Conservation (phyloP, 1,140 invertebrate species). For the Choristoneura fumiferana region DNA sequence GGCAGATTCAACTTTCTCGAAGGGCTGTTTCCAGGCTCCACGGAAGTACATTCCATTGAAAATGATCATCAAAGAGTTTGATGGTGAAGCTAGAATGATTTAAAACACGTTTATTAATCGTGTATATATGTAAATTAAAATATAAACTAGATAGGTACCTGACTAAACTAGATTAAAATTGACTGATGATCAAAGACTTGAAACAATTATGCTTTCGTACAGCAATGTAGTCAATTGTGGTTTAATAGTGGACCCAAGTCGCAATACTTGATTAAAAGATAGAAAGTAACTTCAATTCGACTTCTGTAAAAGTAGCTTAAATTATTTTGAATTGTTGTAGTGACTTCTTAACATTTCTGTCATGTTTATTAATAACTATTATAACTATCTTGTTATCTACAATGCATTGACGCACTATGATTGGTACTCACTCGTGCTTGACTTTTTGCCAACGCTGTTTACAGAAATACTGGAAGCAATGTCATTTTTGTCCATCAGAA, state of each 20-base stretch:
- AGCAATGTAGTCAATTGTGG: too few relatives aligned
- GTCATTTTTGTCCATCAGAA: slow-evolving; percentile 60
- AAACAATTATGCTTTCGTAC: too few relatives aligned
- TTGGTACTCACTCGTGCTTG: slow-evolving; percentile 54
- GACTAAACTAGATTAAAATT: too few relatives aligned
- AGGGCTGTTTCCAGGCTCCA: slow-evolving; percentile 77
- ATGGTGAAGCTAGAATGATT: slow-evolving; percentile 44
- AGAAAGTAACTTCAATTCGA: too few relatives aligned
- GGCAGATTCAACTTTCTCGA: slow-evolving; percentile 67
- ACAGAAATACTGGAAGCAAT: slow-evolving; percentile 73
- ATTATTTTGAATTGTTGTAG: too few relatives aligned
- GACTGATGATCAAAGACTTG: too few relatives aligned
- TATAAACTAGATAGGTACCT: too few relatives aligned
- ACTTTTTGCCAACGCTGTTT: slow-evolving; percentile 70
- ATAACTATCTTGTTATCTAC: background rate
- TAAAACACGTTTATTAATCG: too few relatives aligned
- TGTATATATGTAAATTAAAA: too few relatives aligned
- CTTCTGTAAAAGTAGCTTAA: too few relatives aligned
- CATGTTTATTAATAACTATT: background rate
- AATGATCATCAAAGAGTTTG: slow-evolving; percentile 78
- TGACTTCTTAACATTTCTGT: background rate
- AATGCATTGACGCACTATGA: background rate
- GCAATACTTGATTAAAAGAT: too few relatives aligned
- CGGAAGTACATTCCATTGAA: slow-evolving; percentile 83
- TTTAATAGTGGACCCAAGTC: too few relatives aligned